Percentiles rank a stretch among this genome's conserved stretches.
phyloP scores from a whole-genome alignment of 2,888 invertebrate species.

The Oscheius myriophilus region DNA sequence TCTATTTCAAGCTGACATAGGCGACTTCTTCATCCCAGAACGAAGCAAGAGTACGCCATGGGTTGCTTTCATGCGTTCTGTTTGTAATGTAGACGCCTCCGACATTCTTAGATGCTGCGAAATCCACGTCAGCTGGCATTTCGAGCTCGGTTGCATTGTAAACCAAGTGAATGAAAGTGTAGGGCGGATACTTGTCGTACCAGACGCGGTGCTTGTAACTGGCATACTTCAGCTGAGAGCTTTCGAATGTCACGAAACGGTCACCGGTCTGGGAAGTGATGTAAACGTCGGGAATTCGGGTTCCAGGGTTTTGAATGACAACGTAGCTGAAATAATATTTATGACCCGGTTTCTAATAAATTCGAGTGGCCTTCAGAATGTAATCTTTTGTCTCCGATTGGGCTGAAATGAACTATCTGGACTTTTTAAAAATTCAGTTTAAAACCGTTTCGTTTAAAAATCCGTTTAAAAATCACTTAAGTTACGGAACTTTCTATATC shows the following conservation, averaged over 20 bases:
- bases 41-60: slow-evolving; percentile 6
- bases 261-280: neutral
- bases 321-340: too few relatives aligned
- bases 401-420: too few relatives aligned
- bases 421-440: too few relatives aligned
- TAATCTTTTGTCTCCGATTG: too few relatives aligned
- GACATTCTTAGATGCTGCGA: neutral
- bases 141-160: slow-evolving; percentile 7
- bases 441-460: too few relatives aligned
- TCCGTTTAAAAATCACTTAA: too few relatives aligned
- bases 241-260: slow-evolving; percentile 14
- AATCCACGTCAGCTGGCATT: slow-evolving; percentile 1
- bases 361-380: too few relatives aligned
- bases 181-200: slow-evolving; percentile 2
- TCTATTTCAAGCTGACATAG: too few relatives aligned
- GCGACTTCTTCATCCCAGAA: slow-evolving; percentile 10
- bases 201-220: neutral
- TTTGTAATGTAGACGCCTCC: slow-evolving; percentile 16
- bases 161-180: slow-evolving; percentile 14
- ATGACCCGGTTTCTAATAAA: too few relatives aligned
- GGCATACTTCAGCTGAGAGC: neutral
- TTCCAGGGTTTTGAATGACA: slow-evolving; percentile 5
- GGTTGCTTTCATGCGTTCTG: neutral
- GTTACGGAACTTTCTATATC: too few relatives aligned
- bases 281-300: slow-evolving; percentile 4